These are phyloP conservation scores for Neoitamus cyanurus DNA, from an alignment of 2,888 invertebrate species.

Conservation along the genomic window DNA sequence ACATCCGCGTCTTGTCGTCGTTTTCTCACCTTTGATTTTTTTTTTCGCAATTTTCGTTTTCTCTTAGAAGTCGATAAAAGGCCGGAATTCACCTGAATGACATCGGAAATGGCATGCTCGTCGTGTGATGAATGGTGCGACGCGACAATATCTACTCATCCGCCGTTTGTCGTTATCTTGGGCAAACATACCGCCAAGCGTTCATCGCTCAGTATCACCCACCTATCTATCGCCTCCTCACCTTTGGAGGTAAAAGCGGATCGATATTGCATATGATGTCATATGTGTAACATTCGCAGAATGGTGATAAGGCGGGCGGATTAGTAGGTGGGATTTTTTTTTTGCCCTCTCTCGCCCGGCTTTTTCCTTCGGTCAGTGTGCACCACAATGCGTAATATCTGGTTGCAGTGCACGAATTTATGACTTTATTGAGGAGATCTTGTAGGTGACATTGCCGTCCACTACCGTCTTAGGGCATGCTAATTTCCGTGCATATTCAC, in stretches of 20 bases:
- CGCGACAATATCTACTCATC: neutral
- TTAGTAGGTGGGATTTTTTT: slow-evolving; percentile 20
- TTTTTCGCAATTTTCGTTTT: slow-evolving; percentile 2
- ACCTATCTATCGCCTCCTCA: neutral
- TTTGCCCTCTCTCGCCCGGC: neutral
- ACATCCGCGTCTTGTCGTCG: neutral
- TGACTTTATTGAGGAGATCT: slow-evolving; percentile 20
- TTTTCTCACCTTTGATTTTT: neutral
- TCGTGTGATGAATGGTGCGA: neutral
- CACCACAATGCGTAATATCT: slow-evolving; percentile 24
- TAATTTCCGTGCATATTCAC: slow-evolving; percentile 15
- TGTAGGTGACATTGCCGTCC: slow-evolving; percentile 18
- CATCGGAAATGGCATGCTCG: neutral
- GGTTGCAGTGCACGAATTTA: slow-evolving; percentile 8
- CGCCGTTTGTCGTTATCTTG: slow-evolving; percentile 11
- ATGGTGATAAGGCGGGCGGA: slow-evolving; percentile 28
- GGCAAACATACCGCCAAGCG: neutral
- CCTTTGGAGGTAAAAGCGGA: neutral
- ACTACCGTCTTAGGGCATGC: slow-evolving; percentile 15
- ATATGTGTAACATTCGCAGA: slow-evolving; percentile 27
- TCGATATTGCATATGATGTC: slow-evolving; percentile 39
- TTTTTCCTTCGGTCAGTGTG: neutral
- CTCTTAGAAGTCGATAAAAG: neutral
- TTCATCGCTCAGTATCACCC: neutral
- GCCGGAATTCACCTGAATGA: neutral